A percentile compares a stretch with the other conserved stretches of the same genome.
Evolutionary conservation across 2,113 vertebrate genomes (phyloP).

Genomic region (Megaleporinus macrocephalus): DNA sequence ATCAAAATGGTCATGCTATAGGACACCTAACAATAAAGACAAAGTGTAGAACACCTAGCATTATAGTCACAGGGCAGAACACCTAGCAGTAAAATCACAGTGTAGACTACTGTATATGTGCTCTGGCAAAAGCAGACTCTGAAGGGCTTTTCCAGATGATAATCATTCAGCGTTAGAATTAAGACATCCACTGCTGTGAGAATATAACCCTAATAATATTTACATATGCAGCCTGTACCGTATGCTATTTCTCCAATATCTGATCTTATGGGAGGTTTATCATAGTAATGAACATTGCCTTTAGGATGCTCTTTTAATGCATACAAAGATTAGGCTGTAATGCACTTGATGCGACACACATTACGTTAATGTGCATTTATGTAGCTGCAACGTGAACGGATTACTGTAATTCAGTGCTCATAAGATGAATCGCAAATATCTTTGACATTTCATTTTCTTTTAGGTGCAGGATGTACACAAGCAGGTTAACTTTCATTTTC

Average conservation of each 20-base stretch:
- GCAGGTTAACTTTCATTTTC: constrained; percentile 1
- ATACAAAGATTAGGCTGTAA: constrained; percentile 57
- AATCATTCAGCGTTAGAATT: background rate
- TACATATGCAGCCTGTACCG: background rate
- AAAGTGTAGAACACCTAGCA: too few relatives aligned
- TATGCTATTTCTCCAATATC: background rate
- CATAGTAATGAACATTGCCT: constrained; percentile 65
- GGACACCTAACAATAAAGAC: too few relatives aligned
- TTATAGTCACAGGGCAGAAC: too few relatives aligned
- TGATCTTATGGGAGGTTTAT: constrained; percentile 61
- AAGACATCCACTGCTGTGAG: background rate
- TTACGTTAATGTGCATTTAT: constrained; percentile 65
- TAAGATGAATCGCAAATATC: constrained; percentile 65
- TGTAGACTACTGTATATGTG: background rate
- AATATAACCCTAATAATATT: background rate
- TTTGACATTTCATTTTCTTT: constrained; percentile 43
- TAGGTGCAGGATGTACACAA: constrained; percentile 27
- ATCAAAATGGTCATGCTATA: too few relatives aligned
- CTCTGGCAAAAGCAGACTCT: background rate
- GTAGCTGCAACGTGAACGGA: constrained; percentile 51
- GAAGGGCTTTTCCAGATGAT: background rate
- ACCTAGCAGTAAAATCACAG: too few relatives aligned
- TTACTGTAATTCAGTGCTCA: constrained; percentile 68
- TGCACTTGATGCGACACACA: constrained; percentile 65
- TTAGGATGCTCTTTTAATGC: constrained; percentile 58